Base-by-base conservation (phyloP, 2,113 vertebrate species). In the Salvator merianae region DNA sequence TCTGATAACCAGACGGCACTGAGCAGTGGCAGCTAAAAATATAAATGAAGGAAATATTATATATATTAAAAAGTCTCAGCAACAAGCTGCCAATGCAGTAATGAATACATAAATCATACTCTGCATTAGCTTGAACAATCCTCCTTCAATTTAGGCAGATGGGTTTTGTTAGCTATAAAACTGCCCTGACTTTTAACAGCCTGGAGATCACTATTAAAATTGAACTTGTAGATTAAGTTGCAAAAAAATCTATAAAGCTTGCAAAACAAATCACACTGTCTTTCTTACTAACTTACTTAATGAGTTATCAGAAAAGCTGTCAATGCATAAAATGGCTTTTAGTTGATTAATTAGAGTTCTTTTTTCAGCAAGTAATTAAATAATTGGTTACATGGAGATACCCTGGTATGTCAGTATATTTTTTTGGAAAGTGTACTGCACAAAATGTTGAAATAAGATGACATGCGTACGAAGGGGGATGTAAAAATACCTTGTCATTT, bases 1-100 rank as follows among this genome's bases (percentile, higher is more conserved):
- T 79, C 77, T 85, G 83, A 85, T 79, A 73, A 73, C 16, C 32
- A 72, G 77, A 24, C 69, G 36, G 26, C 26, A 69, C 63, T 55
- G 32, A 84, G 82, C 50, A 24, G 22, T 16, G 16, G 36, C 77
- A 63, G 55, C 83, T 85, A 72, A 85, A 83, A 65, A 85, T 79
- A 79, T 50, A 79, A 79, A 84, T 47, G 13, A 55, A 66, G 36
- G 59, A 22, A 28, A 63, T 8, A 20, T 59, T 59, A 59, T 59
- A 59, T 59, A 20, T 20, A 59, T 20, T 59, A 59, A 5, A 40
- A 70, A 30, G 30, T 63, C 76, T 47, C 53, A 34, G 83, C 24
- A 43, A 65, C 38, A 59, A 62, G 63, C 76, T 47, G 68, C 76
- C 68, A 72, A 32, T 72, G 55, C 38, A 71, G 50, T 40, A 18